phyloP scores from a whole-genome alignment of 2,113 vertebrate species.

The Hyperopisus bebe region DNA sequence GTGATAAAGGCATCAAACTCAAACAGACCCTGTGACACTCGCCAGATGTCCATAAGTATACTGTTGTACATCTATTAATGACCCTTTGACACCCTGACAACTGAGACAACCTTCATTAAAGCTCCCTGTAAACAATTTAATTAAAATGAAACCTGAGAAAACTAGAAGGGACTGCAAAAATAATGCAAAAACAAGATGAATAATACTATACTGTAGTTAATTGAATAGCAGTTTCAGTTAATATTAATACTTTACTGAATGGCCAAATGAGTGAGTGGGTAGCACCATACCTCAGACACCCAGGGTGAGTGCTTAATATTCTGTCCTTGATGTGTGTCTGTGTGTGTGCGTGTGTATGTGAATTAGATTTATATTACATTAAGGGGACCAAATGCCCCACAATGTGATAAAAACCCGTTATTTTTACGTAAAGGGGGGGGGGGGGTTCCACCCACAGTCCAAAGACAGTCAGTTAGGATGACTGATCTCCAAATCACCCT shows the following conservation, averaged over 20 bases:
- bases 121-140: background rate
- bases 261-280: background rate
- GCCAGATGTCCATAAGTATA: background rate
- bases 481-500: background rate
- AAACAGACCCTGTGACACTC: background rate
- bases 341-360: background rate
- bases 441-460: background rate
- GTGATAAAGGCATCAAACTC: background rate
- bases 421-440: too few relatives aligned
- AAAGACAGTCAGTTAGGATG: background rate
- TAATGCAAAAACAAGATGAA: background rate
- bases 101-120: background rate
- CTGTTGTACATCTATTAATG: background rate
- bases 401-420: too few relatives aligned
- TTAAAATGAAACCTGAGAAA: background rate
- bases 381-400: too few relatives aligned
- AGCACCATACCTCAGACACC: background rate
- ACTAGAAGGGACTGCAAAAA: background rate
- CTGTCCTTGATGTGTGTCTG: background rate
- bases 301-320: background rate
- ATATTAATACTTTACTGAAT: background rate
- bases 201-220: background rate
- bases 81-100: background rate
- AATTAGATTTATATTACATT: too few relatives aligned
- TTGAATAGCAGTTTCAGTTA: background rate